Evolutionary conservation across 2,888 invertebrate species (phyloP), one percentile per base, ranked within the genome.

Genomic region (Thysanoteuthis rhombus): DNA sequence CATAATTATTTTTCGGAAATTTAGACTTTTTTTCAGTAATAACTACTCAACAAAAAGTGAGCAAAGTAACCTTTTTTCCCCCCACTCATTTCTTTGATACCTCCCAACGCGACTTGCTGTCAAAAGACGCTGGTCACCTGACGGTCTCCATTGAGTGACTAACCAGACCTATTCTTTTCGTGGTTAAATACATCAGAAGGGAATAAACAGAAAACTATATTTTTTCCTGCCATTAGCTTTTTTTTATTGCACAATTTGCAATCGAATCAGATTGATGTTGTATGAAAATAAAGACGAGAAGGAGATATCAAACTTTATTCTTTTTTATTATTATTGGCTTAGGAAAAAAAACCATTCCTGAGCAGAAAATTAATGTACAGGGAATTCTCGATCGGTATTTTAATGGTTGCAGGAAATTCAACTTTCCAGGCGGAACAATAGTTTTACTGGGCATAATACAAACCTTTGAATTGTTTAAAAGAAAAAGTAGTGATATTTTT

Each of bases 171-270:
- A 75, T 75, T 75, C 75, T 32, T 75, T 75, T n/a, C 75, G 32
- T 75, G n/a, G n/a, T 47, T 32, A 75, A 75, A 32, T n/a, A 75
- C 75, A 75, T 75, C 75, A 75, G 32, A 75, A 75, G n/a, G n/a
- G n/a, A 75, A 75, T 75, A 10, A n/a, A 75, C n/a, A 75, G n/a
- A 75, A 75, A 75, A 12, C 10, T 32, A 75, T 75, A 28, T 28
- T 58, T 75, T 75, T 75, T 10, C 12, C 19, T 2, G n/a, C n/a
- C 75, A n/a, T n/a, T 10, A 75, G 8, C 10, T n/a, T 75, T 75
- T 75, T 75, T 58, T 75, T n/a, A 75, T n/a, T n/a, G n/a, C n/a
- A n/a, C n/a, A n/a, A 75, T 75, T 75, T 75, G 75, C 75, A 75
- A 75, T n/a, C 32, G 75, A 75, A 75, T 75, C 12, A 75, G 12